A percentile compares a stretch with the other conserved stretches of the same genome.
Evolutionary conservation across 2,888 invertebrate species (phyloP).

Genomic region (Eugnorisma glareosa): DNA sequence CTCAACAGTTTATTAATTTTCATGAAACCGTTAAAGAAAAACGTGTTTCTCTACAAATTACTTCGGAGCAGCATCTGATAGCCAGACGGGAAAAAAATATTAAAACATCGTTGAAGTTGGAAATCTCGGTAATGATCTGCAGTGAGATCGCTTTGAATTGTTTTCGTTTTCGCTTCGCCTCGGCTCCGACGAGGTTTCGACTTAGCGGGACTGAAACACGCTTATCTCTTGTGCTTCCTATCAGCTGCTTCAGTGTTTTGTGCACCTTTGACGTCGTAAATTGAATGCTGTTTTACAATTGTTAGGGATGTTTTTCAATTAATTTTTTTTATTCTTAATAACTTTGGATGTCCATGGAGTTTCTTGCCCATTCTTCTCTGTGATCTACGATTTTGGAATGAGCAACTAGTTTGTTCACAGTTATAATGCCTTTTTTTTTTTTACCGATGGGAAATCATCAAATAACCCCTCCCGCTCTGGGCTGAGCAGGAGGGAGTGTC

Average conservation of each 20-base stretch:
- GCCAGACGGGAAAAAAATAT: slow-evolving; percentile 74
- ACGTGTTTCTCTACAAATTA: slow-evolving; percentile 76
- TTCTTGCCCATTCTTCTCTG: too few species aligned
- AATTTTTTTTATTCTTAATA: neutral
- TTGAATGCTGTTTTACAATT: slow-evolving; percentile 24
- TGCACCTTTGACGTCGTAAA: slow-evolving; percentile 35
- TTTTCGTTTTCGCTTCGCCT: slow-evolving; percentile 77
- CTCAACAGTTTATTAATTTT: slow-evolving; percentile 73
- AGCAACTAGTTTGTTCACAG: too few species aligned
- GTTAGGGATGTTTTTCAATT: neutral
- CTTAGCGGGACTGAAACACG: slow-evolving; percentile 50
- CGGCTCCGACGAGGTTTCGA: slow-evolving; percentile 26
- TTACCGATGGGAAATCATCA: too few species aligned
- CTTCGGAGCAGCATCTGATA: slow-evolving; percentile 73
- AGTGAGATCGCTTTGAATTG: slow-evolving; percentile 80
- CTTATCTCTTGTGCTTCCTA: slow-evolving; percentile 44
- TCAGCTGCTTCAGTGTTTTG: slow-evolving; percentile 40
- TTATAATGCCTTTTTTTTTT: too few species aligned
- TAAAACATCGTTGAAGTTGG: slow-evolving; percentile 77
- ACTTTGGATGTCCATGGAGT: too few species aligned
- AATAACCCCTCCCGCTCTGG: too few species aligned
- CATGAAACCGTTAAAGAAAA: slow-evolving; percentile 74
- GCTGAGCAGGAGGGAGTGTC: too few species aligned
- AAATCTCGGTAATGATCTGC: slow-evolving; percentile 84
- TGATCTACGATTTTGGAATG: too few species aligned